Evolutionary conservation across 2,888 invertebrate genomes (phyloP), one percentile per base, ranked within the genome.

Genomic region (Acronicta aceris): DNA sequence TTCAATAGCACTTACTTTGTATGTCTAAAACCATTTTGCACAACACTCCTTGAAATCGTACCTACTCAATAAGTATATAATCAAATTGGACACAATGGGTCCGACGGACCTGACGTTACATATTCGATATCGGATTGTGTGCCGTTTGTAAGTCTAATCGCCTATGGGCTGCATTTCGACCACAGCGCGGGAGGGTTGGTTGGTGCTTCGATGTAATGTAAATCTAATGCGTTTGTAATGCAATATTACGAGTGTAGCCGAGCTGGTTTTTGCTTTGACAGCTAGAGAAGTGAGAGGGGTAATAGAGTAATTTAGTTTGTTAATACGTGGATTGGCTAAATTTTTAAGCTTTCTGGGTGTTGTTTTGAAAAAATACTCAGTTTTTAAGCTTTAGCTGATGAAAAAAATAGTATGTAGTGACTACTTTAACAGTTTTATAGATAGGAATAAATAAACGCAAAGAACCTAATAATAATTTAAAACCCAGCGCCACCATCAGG

Each of bases 81-180:
- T 48, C 43, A 50, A 66, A 60, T 66, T 53, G 46, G 54, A 59
- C 67, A 52, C 41, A 54, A 17, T 52, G 47, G 56, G 51, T 66
- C 59, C 48, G 56, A 54, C 56, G 45, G 25, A 58, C 43, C 40
- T 55, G 56, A 53, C 56, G 56, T 59, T 52, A 58, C 33, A 56
- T 74, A 69, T 65, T 60, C 59, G 45, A 57, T 72, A 72, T 70
- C 30, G 58, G 69, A 63, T 75, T 69, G 70, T 57, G 61, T 50
- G 40, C 58, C 69, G 69, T 63, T 69, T 72, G 72, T 65, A 69
- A 72, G 69, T 69, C 65, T 74, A 72, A 75, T 71, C 72, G 59
- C 53, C 50, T 49, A 61, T 52, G 60, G 49, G 62, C 30, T 51
- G 64, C 58, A 49, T 60, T 68, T 56, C 43, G 58, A 72, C 54